A percentile compares a stretch with the other conserved stretches of the same genome.
Conservation (phyloP, 2,888 invertebrate genomes). For the Theodoxus fluviatilis region DNA sequence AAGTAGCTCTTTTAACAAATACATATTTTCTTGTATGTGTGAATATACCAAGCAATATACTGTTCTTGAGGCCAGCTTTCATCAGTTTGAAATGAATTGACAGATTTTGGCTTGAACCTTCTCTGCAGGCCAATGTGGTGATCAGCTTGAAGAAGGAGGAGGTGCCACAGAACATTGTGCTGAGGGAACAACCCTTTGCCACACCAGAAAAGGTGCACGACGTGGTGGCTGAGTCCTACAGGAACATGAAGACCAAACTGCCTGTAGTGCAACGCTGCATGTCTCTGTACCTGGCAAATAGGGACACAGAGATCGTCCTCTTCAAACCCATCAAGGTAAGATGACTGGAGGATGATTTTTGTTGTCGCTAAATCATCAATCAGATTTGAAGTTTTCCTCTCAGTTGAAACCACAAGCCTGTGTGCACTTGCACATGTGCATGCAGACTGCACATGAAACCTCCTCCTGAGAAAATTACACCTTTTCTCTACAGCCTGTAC, state of each 20-base stretch:
- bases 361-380: background rate
- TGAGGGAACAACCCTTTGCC: slow-evolving; percentile 73
- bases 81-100: background rate
- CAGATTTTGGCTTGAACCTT: slow-evolving; percentile 1
- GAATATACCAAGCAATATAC: no score
- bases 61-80: no score
- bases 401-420: no score
- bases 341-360: background rate
- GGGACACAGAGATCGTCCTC: slow-evolving; percentile 95
- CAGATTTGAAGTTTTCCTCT: no score
- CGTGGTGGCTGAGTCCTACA: slow-evolving; percentile 79
- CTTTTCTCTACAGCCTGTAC: no score
- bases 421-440: no score
- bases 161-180: slow-evolving; percentile 49
- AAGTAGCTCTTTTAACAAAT: no score
- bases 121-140: slow-evolving; percentile 61
- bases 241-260: slow-evolving; percentile 80
- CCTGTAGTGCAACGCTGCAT: slow-evolving; percentile 85
- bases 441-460: no score
- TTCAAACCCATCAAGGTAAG: slow-evolving; percentile 88
- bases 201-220: slow-evolving; percentile 77
- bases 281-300: slow-evolving; percentile 93
- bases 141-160: slow-evolving; percentile 60
- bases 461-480: no score
- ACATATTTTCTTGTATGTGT: no score